phyloP scores from a whole-genome alignment of 2,113 vertebrate genomes.

The Bostrychus sinensis region DNA sequence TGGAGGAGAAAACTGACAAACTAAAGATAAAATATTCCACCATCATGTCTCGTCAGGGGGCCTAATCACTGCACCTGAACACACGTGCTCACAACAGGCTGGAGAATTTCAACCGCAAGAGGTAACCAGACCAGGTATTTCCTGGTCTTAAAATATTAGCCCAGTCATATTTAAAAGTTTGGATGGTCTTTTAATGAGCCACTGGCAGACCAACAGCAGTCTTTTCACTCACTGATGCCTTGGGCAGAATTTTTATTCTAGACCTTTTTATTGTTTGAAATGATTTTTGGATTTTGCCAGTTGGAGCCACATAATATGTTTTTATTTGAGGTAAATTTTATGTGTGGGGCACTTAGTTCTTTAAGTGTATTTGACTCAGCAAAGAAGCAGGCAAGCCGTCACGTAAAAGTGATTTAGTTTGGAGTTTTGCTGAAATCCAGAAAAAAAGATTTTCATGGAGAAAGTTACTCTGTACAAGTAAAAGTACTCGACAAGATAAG shows the following conservation, averaged over 20 bases:
- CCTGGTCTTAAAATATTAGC: slow-evolving; percentile 72
- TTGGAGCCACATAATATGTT: slow-evolving; percentile 17
- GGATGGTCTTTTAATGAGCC: slow-evolving; percentile 56
- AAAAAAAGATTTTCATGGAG: too few species aligned
- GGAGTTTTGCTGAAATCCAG: too few species aligned
- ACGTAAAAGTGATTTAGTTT: neutral
- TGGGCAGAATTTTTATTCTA: slow-evolving; percentile 51
- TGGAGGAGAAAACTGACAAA: slow-evolving; percentile 69
- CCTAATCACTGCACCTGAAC: slow-evolving; percentile 60
- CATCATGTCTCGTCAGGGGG: slow-evolving; percentile 51
- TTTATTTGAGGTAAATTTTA: slow-evolving; percentile 38
- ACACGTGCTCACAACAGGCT: slow-evolving; percentile 21
- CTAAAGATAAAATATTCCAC: slow-evolving; percentile 61
- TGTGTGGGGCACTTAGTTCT: slow-evolving; percentile 3
- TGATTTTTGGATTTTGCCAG: slow-evolving; percentile 37
- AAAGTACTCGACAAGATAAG: too few species aligned
- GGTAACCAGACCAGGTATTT: slow-evolving; percentile 72
- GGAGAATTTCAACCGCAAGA: slow-evolving; percentile 60
- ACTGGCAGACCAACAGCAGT: slow-evolving; percentile 56
- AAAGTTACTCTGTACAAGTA: too few species aligned
- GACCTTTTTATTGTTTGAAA: slow-evolving; percentile 50
- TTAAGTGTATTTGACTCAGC: slow-evolving; percentile 12
- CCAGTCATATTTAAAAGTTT: slow-evolving; percentile 55
- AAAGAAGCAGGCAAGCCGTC: too few species aligned
- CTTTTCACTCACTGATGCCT: slow-evolving; percentile 60